Evolutionary conservation across 2,113 vertebrate species (phyloP).

Genomic region (Prinia subflava): DNA sequence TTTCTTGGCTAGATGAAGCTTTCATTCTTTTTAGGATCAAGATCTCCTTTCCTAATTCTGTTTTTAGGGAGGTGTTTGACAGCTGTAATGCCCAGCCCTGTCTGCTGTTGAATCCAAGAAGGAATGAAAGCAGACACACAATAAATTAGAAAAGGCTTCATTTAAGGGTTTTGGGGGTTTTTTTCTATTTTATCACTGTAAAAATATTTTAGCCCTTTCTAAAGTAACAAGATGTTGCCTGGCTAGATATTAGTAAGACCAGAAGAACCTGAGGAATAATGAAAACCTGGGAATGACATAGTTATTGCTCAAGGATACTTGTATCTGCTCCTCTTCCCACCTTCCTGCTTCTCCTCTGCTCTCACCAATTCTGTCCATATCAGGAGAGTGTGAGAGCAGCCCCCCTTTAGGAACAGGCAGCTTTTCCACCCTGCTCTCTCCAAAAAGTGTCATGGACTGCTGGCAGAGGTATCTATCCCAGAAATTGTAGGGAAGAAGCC

Average conservation of each 20-base stretch:
- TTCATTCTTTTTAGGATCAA: background rate
- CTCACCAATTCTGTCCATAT: background rate
- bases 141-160: background rate
- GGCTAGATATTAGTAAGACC: background rate
- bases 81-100: background rate
- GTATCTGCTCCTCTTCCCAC: background rate
- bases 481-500: background rate
- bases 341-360: background rate
- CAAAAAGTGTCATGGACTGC: background rate
- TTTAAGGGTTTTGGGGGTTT: background rate
- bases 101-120: background rate
- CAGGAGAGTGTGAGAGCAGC: background rate
- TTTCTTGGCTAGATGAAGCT: constrained; percentile 8
- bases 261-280: background rate
- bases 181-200: background rate
- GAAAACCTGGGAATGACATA: background rate
- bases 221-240: background rate
- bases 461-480: background rate
- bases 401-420: background rate
- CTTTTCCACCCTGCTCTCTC: background rate
- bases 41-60: background rate
- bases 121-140: background rate
- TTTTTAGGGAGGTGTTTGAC: background rate
- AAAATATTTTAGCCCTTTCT: background rate
- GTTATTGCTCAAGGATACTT: background rate